These are phyloP conservation scores for Watsonalla cultraria DNA, from an alignment of 2,888 invertebrate species.

Conservation along the genomic window DNA sequence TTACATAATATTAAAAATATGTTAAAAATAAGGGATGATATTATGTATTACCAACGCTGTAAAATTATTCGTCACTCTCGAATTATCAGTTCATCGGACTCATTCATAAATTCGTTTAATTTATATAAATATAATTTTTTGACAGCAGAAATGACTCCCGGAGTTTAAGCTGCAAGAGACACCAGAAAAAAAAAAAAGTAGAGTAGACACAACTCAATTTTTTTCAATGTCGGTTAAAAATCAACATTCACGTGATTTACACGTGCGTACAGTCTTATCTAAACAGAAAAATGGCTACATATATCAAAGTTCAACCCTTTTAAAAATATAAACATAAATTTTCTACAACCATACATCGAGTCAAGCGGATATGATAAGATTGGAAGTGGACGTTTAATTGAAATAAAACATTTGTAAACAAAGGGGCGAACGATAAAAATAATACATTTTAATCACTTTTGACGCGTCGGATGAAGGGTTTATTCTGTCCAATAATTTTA, in stretches of 20 bases:
- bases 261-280: not conserved
- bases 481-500: not conserved
- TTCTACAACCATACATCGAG: not conserved
- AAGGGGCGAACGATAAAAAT: slow-evolving; percentile 4
- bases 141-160: no score
- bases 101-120: no score
- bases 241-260: not conserved
- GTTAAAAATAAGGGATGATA: no score
- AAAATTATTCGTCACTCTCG: no score
- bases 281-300: not conserved
- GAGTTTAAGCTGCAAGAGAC: no score
- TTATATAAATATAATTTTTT: no score
- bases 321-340: not conserved
- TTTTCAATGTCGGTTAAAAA: not conserved
- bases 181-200: no score
- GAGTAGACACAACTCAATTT: no score
- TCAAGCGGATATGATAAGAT: not conserved
- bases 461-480: slow-evolving; percentile 19
- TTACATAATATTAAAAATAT: no score
- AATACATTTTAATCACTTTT: slow-evolving; percentile 6
- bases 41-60: no score
- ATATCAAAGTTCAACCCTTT: not conserved
- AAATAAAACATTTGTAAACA: slow-evolving; percentile 6
- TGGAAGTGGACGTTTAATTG: slow-evolving; percentile 1
- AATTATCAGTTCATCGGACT: no score